phyloP scores from a whole-genome alignment of 2,797 vertebrate genomes.

The Taeniopygia guttata region DNA sequence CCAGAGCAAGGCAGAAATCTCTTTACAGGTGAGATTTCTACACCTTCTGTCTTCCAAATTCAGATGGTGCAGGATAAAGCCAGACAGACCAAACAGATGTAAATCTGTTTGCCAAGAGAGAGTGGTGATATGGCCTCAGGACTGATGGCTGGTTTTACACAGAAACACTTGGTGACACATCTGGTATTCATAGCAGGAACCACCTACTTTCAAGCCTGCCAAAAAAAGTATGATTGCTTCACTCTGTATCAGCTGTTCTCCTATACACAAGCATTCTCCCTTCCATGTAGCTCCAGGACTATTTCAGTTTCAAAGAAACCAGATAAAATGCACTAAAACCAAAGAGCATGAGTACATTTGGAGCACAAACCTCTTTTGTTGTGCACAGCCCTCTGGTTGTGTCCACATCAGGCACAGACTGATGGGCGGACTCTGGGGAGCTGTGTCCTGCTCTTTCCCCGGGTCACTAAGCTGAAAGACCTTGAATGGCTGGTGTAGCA shows the following conservation, averaged over 20 bases:
- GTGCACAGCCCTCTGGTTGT: background rate
- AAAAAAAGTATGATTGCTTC: background rate
- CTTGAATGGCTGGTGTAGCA: background rate
- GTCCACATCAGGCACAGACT: background rate
- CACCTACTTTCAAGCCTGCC: background rate
- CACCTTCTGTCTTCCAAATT: background rate
- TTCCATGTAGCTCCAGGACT: background rate
- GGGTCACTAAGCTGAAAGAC: background rate
- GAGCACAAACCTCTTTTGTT: background rate
- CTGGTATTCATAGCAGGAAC: background rate
- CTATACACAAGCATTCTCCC: background rate
- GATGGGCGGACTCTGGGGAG: background rate
- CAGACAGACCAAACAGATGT: background rate
- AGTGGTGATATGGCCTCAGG: background rate
- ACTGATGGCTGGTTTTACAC: background rate
- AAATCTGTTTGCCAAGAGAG: background rate
- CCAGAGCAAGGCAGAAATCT: background rate
- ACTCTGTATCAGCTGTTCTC: background rate
- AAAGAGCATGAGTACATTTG: background rate
- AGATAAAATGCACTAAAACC: background rate
- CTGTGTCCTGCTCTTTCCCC: accelerated
- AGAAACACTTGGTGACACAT: background rate
- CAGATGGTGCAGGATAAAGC: background rate
- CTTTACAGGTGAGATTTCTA: background rate
- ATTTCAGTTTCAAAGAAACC: background rate